Conservation (phyloP, 2,888 invertebrate genomes). For the Linnaemya vulpina region DNA sequence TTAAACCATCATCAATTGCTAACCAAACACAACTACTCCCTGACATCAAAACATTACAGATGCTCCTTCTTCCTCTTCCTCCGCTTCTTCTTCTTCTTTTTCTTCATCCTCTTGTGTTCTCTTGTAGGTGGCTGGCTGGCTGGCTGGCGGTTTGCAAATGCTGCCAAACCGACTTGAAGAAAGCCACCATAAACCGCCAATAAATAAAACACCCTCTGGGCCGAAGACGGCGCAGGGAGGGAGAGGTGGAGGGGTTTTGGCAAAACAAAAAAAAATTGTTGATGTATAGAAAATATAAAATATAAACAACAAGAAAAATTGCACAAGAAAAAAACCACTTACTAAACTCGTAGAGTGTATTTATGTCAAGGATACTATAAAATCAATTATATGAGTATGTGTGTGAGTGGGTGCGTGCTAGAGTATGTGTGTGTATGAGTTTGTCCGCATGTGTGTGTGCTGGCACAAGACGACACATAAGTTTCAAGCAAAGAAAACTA, state of each 20-base stretch:
- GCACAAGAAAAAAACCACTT: slow-evolving; percentile 10
- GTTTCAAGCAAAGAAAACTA: slow-evolving; percentile 18
- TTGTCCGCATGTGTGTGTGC: background rate
- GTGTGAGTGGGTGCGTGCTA: background rate
- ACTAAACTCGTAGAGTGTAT: slow-evolving; percentile 63
- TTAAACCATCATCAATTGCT: slow-evolving; percentile 59
- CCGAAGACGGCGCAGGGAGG: no score
- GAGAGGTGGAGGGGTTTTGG: no score
- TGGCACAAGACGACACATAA: slow-evolving; percentile 17
- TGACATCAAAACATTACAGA: slow-evolving; percentile 12
- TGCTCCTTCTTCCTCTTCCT: background rate
- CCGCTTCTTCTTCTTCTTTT: no score
- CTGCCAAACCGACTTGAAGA: slow-evolving; percentile 38
- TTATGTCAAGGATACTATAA: slow-evolving; percentile 76
- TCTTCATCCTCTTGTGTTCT: background rate
- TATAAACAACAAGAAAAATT: slow-evolving; percentile 7
- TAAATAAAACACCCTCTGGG: slow-evolving; percentile 60
- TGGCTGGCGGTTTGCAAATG: background rate
- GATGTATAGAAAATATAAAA: background rate
- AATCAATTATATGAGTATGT: slow-evolving; percentile 72
- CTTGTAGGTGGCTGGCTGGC: background rate
- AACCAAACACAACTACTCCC: slow-evolving; percentile 24
- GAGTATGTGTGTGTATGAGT: background rate
- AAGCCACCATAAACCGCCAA: slow-evolving; percentile 64
- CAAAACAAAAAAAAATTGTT: slow-evolving; percentile 11